Percentiles rank a stretch among this genome's conserved stretches.
Conservation (phyloP, 2,113 vertebrate species). For the Malurus cyaneus region DNA sequence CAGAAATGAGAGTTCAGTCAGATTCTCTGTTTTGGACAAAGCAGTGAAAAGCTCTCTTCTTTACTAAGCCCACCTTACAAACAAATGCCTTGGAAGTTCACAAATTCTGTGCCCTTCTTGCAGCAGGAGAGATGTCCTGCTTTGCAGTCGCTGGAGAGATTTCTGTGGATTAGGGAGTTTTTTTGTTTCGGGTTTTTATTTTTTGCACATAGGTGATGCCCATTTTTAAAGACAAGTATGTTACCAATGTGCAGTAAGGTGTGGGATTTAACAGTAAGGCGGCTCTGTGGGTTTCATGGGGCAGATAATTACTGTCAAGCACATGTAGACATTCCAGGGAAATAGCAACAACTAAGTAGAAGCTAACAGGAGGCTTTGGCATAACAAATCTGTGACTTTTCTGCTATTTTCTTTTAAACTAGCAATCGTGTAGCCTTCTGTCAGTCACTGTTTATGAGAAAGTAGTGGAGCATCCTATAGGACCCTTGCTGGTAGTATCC, state of each 20-base stretch:
- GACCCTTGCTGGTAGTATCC: not conserved
- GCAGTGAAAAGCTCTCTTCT: not conserved
- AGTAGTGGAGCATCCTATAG: not conserved
- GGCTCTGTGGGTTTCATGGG: not conserved
- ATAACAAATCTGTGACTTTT: not conserved
- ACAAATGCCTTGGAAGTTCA: not conserved
- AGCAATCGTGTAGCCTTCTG: not conserved
- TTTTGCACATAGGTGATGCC: not conserved
- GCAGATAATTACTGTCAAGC: not conserved
- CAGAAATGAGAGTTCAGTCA: conserved; percentile 14
- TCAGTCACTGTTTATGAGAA: not conserved
- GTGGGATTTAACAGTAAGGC: conserved; percentile 4
- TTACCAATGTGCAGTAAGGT: not conserved
- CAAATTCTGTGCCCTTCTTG: not conserved
- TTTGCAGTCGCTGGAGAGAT: not conserved
- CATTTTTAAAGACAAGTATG: not conserved
- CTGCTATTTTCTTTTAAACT: not conserved
- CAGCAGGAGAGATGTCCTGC: rapidly evolving
- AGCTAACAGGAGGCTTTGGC: not conserved
- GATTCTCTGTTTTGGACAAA: not conserved
- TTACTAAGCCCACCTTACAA: not conserved
- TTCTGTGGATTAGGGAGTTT: not conserved
- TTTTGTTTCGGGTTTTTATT: not conserved
- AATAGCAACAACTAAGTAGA: not conserved
- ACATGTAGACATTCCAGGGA: not conserved